Evolutionary conservation across 2,113 vertebrate species (phyloP).

Genomic region (Gorsachius goisagi): DNA sequence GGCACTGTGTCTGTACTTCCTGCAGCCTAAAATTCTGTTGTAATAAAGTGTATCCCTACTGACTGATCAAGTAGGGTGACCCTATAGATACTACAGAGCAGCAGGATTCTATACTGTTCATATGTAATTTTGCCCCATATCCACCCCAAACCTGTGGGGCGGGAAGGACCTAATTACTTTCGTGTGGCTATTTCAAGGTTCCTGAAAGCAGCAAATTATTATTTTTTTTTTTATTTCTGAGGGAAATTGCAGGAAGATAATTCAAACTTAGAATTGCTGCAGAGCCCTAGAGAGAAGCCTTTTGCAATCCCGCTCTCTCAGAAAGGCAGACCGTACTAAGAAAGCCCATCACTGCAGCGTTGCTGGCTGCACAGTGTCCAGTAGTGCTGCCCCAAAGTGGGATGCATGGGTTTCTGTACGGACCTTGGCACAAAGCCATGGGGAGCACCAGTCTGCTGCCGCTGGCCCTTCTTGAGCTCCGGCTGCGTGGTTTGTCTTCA

Average conservation of each 20-base stretch:
- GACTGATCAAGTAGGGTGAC: not conserved
- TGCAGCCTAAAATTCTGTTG: not conserved
- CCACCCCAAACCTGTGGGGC: not conserved
- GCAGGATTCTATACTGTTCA: not conserved
- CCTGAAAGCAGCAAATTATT: not conserved
- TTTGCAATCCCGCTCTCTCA: not conserved
- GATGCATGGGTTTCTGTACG: not conserved
- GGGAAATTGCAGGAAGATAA: not conserved
- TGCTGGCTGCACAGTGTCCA: not conserved
- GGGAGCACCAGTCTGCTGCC: not conserved
- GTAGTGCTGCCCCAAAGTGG: not conserved
- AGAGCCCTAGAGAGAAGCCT: not conserved
- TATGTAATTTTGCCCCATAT: not conserved
- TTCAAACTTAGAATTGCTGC: not conserved
- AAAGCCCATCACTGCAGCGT: not conserved
- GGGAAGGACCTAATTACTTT: not conserved
- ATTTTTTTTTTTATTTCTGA: not conserved
- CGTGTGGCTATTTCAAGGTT: not conserved
- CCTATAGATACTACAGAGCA: not conserved
- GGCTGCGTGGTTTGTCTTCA: not conserved
- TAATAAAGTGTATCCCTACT: not conserved
- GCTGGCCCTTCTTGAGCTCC: fast-evolving
- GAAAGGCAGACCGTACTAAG: not conserved
- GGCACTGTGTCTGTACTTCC: not conserved
- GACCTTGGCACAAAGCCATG: not conserved